A percentile compares a stretch with the other conserved stretches of the same genome.
These are phyloP conservation scores for Trachymyrmex cornetzi DNA, from an alignment of 1,140 invertebrate species.

Conservation along the genomic window DNA sequence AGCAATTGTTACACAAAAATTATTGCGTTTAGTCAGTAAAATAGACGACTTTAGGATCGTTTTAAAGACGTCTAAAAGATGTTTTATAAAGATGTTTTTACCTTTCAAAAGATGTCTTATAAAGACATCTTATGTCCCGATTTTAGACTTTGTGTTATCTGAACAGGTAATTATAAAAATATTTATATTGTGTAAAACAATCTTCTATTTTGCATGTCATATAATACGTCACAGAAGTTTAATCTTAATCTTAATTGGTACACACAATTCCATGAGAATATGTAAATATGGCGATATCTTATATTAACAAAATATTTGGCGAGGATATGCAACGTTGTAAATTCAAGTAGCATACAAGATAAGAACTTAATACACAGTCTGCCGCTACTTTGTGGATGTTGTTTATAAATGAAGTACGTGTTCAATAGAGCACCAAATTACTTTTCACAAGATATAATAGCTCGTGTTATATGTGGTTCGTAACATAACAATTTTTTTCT, in stretches of 20 bases:
- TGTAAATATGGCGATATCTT: conserved; percentile 65
- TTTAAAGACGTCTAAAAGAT: too few relatives aligned
- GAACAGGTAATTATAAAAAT: too few relatives aligned
- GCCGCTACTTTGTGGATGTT: conserved; percentile 19
- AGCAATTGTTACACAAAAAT: too few relatives aligned
- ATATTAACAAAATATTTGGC: conserved; percentile 57
- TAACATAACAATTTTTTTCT: not conserved
- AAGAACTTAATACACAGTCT: conserved; percentile 58
- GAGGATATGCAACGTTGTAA: conserved; percentile 63
- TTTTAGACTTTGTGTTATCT: too few relatives aligned
- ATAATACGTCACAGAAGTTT: conserved; percentile 31
- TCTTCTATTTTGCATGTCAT: not conserved
- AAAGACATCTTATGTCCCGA: too few relatives aligned
- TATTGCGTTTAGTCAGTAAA: too few relatives aligned
- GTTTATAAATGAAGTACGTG: not conserved
- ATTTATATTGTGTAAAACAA: too few relatives aligned
- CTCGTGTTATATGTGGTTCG: not conserved
- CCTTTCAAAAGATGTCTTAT: too few relatives aligned
- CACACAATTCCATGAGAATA: conserved; percentile 19
- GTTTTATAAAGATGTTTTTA: too few relatives aligned
- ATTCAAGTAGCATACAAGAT: conserved; percentile 68
- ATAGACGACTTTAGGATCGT: too few relatives aligned
- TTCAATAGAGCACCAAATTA: not conserved
- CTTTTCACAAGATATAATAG: conserved; percentile 13
- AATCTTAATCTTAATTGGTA: conserved; percentile 37